A percentile compares a stretch with the other conserved stretches of the same genome.
Conservation (phyloP, 2,113 vertebrate genomes). For the Boulengeromyrus knoepffleri region DNA sequence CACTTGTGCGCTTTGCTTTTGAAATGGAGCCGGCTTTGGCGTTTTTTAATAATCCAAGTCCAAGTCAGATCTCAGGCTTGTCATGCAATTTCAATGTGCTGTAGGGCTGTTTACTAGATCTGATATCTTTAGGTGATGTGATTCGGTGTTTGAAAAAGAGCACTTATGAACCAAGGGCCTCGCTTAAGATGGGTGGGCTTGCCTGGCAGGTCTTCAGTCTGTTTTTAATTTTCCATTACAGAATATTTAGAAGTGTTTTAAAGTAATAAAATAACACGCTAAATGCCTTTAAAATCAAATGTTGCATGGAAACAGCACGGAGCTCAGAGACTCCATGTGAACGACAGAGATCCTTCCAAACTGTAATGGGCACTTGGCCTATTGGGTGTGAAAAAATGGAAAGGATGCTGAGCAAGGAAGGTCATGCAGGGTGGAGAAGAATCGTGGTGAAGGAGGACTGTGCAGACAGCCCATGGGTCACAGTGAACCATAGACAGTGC, state of each 20-base stretch:
- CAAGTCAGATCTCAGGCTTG: background rate
- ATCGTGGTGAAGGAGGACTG: background rate
- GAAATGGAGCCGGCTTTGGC: background rate
- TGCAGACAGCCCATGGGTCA: background rate
- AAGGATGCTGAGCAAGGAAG: background rate
- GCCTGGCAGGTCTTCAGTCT: background rate
- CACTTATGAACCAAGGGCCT: background rate
- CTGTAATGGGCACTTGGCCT: background rate
- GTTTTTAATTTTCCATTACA: slow-evolving; percentile 10
- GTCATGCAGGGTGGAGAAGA: background rate
- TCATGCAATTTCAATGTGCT: background rate
- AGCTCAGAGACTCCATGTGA: background rate
- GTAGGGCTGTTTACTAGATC: background rate
- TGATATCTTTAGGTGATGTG: background rate
- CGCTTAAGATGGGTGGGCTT: slow-evolving; percentile 9
- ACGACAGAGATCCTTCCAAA: background rate
- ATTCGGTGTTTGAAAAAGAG: background rate
- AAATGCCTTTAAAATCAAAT: background rate
- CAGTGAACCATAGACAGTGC: background rate
- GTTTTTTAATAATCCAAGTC: background rate
- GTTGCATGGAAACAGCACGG: background rate
- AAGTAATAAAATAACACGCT: background rate
- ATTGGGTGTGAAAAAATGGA: no score
- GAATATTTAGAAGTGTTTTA: background rate
- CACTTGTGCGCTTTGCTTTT: background rate